Evolutionary conservation across 2,113 vertebrate genomes (phyloP).

Genomic region (Conger conger): DNA sequence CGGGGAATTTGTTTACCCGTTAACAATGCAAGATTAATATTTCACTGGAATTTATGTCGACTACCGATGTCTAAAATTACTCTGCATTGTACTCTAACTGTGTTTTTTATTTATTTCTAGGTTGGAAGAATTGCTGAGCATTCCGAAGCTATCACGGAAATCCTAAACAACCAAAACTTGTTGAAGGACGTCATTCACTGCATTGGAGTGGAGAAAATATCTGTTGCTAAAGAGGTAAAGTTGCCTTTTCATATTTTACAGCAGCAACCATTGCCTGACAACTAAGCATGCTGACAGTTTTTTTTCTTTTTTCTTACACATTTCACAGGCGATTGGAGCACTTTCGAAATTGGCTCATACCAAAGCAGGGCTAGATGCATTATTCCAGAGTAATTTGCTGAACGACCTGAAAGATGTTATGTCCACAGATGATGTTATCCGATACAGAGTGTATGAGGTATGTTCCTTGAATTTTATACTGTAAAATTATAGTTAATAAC

Average conservation of each 20-base stretch:
- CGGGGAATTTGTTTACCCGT: background rate
- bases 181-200: conserved; percentile 78
- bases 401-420: conserved; percentile 83
- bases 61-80: background rate
- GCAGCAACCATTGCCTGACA: background rate
- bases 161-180: conserved; percentile 76
- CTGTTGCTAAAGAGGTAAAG: conserved; percentile 86
- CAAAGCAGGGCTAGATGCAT: conserved; percentile 77
- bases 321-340: conserved; percentile 78
- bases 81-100: background rate
- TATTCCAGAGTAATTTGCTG: conserved; percentile 81
- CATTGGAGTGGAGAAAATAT: conserved; percentile 84
- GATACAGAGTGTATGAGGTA: conserved; percentile 95
- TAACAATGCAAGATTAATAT: background rate
- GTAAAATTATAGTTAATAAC: background rate
- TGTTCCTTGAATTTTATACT: background rate
- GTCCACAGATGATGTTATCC: conserved; percentile 79
- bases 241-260: background rate
- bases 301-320: conserved; percentile 32
- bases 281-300: background rate
- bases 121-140: conserved; percentile 82
- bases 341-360: conserved; percentile 78
- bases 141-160: conserved; percentile 71
- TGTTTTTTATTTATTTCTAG: conserved; percentile 55
- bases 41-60: background rate